Evolutionary conservation across 92 coral and sea anemone species (phyloP).

Genomic region (Porites evermanni): DNA sequence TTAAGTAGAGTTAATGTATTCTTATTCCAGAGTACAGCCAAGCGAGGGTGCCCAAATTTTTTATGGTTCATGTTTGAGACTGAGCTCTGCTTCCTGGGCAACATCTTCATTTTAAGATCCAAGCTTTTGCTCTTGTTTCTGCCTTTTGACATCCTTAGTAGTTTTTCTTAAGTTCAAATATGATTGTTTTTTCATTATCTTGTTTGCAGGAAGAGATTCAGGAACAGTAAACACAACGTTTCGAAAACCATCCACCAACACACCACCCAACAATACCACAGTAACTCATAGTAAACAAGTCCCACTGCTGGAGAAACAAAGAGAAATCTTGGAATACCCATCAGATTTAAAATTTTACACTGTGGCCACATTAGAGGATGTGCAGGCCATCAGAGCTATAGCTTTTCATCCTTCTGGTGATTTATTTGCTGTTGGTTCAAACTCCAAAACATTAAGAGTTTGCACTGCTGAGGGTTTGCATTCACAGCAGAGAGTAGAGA

Average conservation of each 20-base stretch:
- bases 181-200: background rate
- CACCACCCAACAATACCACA: constrained; percentile 57
- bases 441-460: constrained; percentile 87
- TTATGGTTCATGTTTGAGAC: too few species aligned
- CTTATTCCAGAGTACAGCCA: too few species aligned
- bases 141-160: too few species aligned
- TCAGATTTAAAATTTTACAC: constrained; percentile 71
- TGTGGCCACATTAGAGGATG: constrained; percentile 86
- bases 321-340: constrained; percentile 49
- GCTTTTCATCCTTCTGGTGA: constrained; percentile 94
- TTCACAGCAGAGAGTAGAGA: constrained; percentile 54
- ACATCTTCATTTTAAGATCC: too few species aligned
- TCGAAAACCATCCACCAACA: constrained; percentile 64
- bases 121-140: too few species aligned
- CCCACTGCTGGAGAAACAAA: constrained; percentile 55
- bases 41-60: too few species aligned
- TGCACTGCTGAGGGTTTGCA: constrained; percentile 77
- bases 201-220: constrained; percentile 23
- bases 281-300: constrained; percentile 16
- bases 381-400: constrained; percentile 94
- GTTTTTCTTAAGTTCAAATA: too few species aligned
- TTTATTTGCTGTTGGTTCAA: constrained; percentile 92
- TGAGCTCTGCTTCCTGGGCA: too few species aligned
- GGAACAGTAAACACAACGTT: constrained; percentile 66
- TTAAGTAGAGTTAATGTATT: too few species aligned